Percentiles rank a stretch among this genome's conserved stretches.
These are phyloP conservation scores for Pyrochroa serraticornis DNA, from an alignment of 2,888 invertebrate species.

Conservation along the genomic window DNA sequence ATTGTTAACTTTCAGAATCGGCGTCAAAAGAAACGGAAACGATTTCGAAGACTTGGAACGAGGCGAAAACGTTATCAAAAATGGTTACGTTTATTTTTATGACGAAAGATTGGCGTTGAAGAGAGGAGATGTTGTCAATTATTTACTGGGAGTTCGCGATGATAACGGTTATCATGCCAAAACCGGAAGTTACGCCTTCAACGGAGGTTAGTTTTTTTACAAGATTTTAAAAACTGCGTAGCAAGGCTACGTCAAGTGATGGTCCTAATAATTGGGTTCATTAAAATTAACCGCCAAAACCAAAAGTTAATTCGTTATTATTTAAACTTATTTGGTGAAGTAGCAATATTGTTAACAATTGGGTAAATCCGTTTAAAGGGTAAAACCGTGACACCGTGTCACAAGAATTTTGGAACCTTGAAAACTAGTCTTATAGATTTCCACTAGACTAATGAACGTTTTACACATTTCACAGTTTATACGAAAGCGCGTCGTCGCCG, in stretches of 20 bases:
- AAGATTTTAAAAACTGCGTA: background rate
- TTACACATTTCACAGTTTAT: constrained; percentile 3
- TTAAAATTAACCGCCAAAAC: too few species aligned
- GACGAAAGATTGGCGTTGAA: constrained; percentile 19
- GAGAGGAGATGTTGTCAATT: constrained; percentile 22
- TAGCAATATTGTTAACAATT: background rate
- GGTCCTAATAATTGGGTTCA: too few species aligned
- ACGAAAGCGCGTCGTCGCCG: constrained; percentile 11
- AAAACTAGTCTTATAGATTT: too few species aligned
- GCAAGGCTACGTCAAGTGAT: background rate
- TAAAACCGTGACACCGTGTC: too few species aligned
- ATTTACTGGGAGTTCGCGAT: constrained; percentile 21
- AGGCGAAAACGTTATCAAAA: constrained; percentile 15
- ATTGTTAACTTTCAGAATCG: constrained; percentile 16
- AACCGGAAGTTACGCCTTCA: constrained; percentile 23
- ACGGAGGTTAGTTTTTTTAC: constrained; percentile 23
- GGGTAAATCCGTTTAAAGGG: too few species aligned
- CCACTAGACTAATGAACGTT: too few species aligned
- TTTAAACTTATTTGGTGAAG: background rate
- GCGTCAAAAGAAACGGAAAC: constrained; percentile 10
- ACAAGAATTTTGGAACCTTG: too few species aligned
- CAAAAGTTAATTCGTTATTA: background rate
- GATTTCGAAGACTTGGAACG: constrained; percentile 22
- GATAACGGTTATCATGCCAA: constrained; percentile 18
- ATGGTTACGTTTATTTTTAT: constrained; percentile 14